Conservation (phyloP, 2,888 invertebrate species). For the Cantharis lateralis region DNA sequence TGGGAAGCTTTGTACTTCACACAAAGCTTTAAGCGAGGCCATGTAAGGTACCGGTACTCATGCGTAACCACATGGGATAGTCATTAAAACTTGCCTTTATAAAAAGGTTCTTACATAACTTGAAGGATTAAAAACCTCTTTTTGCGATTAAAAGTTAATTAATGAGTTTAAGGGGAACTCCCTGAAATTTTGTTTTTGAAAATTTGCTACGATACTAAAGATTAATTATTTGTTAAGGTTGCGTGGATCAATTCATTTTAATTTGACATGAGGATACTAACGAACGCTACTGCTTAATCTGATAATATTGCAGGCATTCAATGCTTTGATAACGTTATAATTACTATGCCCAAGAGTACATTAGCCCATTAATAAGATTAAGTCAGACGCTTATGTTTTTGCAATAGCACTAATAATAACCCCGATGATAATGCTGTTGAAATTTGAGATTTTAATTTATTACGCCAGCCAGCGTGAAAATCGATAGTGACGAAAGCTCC, state of each 20-base stretch:
- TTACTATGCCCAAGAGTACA: conserved; percentile 5
- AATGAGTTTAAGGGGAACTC: neutral
- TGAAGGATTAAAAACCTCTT: neutral
- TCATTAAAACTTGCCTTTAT: neutral
- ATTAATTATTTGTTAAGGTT: neutral
- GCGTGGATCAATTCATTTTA: conserved; percentile 7
- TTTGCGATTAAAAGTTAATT: neutral
- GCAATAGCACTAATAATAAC: conserved; percentile 1
- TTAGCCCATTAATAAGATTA: conserved; percentile 7
- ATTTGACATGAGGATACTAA: conserved; percentile 14
- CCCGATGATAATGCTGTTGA: neutral
- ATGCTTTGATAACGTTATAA: conserved; percentile 9
- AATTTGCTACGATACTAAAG: neutral
- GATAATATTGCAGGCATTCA: conserved; percentile 13
- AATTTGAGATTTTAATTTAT: neutral
- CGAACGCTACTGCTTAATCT: conserved; percentile 13
- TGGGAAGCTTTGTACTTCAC: conserved; percentile 10
- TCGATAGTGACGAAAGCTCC: neutral
- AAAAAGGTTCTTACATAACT: neutral
- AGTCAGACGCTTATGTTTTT: conserved; percentile 1
- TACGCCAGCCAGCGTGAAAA: neutral
- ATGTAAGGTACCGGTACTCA: conserved; percentile 17
- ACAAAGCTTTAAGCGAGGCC: conserved; percentile 17
- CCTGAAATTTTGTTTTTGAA: neutral
- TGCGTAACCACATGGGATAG: conserved; percentile 10